Conservation (phyloP, 2,113 vertebrate species). For the Ailurus styani region DNA sequence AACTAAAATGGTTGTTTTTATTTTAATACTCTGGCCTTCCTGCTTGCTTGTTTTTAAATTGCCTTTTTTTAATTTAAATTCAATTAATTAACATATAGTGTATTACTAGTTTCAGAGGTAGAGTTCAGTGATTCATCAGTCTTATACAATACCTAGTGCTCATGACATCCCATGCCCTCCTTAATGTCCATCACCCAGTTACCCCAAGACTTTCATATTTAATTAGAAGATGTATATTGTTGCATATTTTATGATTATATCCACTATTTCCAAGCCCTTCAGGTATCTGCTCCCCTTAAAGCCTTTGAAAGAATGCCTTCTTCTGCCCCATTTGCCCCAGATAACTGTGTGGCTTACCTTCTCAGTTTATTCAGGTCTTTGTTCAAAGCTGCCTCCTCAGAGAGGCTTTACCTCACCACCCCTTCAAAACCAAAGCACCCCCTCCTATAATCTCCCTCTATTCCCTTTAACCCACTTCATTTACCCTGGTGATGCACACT, state of each 20-base stretch:
- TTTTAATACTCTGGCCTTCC: not conserved
- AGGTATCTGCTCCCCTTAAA: not conserved
- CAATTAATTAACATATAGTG: too few relatives aligned
- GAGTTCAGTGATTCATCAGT: not conserved
- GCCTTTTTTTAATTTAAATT: not conserved
- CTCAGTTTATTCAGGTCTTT: not conserved
- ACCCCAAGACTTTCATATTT: not conserved
- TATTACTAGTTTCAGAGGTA: not conserved
- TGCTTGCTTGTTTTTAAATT: conserved; percentile 25
- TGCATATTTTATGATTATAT: not conserved
- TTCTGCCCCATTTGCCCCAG: not conserved
- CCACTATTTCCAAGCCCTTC: not conserved
- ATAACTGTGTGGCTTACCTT: not conserved
- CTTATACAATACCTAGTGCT: not conserved
- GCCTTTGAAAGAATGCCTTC: not conserved
- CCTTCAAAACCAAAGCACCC: not conserved
- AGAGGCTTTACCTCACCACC: not conserved
- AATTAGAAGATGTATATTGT: not conserved
- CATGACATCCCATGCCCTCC: not conserved
- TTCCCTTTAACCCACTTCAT: too few relatives aligned
- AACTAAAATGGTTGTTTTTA: conserved; percentile 12
- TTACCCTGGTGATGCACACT: not conserved
- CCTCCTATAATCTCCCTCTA: not conserved
- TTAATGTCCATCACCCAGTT: not conserved
- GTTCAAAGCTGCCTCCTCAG: not conserved